Conservation (phyloP, 2,113 vertebrate species). For the Oenanthe melanoleuca region DNA sequence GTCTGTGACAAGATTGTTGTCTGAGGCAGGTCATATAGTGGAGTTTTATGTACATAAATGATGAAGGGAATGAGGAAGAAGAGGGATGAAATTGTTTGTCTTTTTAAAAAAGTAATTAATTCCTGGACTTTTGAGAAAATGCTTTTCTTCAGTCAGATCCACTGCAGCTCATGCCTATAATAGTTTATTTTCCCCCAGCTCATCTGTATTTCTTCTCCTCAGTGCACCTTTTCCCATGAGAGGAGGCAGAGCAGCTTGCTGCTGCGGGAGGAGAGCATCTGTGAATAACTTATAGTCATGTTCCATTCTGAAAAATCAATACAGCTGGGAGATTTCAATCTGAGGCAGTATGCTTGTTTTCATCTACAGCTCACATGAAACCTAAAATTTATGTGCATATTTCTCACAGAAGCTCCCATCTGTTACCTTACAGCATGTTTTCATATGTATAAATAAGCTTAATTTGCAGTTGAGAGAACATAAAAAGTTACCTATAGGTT, state of each 20-base stretch:
- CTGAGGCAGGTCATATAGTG: no score
- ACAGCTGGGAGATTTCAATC: conserved; percentile 51
- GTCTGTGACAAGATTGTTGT: not conserved
- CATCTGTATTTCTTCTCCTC: not conserved
- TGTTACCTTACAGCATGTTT: conserved; percentile 42
- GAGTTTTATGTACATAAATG: fast-evolving
- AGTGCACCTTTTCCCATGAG: not conserved
- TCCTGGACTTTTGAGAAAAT: not conserved
- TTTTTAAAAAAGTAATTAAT: not conserved
- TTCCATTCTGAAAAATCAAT: conserved; percentile 59
- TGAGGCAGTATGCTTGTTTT: conserved; percentile 51
- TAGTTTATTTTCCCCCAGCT: not conserved
- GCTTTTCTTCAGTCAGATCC: not conserved
- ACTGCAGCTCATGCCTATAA: not conserved
- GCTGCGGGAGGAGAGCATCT: conserved; percentile 3
- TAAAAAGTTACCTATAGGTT: conserved; percentile 6
- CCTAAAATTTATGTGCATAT: conserved; percentile 54
- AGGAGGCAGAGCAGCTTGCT: conserved; percentile 45
- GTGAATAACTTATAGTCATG: conserved; percentile 42
- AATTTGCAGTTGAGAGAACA: conserved; percentile 40
- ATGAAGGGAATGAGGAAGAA: not conserved
- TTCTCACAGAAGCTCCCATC: conserved; percentile 42
- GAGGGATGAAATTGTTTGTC: not conserved
- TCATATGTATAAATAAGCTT: conserved; percentile 36
- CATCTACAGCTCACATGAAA: conserved; percentile 39